Conservation (phyloP, 2,797 vertebrate genomes). For the Myioborus miniatus region DNA sequence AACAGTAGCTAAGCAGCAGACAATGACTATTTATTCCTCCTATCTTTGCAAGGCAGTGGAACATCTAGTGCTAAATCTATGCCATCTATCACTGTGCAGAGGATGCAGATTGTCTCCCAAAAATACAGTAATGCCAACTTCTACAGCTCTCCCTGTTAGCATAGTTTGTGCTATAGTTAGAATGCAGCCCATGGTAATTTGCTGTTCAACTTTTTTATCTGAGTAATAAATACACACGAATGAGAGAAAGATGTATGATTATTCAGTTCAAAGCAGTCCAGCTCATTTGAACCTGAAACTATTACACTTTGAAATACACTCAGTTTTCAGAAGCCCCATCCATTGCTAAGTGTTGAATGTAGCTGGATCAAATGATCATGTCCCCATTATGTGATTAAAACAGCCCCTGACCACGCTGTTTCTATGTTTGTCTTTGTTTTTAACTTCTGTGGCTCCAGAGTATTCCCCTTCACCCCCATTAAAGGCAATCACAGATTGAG, state of each 20-base stretch:
- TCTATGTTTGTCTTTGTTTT: constrained; percentile 72
- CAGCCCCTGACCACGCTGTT: constrained; percentile 22
- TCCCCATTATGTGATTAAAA: constrained; percentile 50
- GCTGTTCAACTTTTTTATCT: neutral
- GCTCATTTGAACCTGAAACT: neutral
- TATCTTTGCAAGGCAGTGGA: neutral
- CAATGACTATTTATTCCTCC: neutral
- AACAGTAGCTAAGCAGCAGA: constrained; percentile 39
- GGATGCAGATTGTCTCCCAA: neutral
- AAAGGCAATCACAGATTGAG: constrained; percentile 54
- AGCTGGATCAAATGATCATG: constrained; percentile 34
- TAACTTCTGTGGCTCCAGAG: constrained; percentile 5
- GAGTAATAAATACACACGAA: neutral
- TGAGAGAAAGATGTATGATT: neutral
- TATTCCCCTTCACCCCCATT: constrained; percentile 20
- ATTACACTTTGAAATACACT: neutral
- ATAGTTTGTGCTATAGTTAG: neutral
- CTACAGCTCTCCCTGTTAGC: neutral
- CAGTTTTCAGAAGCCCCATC: constrained; percentile 12
- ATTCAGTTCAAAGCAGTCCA: neutral
- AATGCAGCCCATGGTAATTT: neutral
- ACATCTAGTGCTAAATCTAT: neutral
- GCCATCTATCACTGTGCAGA: neutral
- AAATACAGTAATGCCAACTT: neutral
- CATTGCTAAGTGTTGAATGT: constrained; percentile 10